phyloP scores from a whole-genome alignment of 2,888 invertebrate species.

The Timema podura region DNA sequence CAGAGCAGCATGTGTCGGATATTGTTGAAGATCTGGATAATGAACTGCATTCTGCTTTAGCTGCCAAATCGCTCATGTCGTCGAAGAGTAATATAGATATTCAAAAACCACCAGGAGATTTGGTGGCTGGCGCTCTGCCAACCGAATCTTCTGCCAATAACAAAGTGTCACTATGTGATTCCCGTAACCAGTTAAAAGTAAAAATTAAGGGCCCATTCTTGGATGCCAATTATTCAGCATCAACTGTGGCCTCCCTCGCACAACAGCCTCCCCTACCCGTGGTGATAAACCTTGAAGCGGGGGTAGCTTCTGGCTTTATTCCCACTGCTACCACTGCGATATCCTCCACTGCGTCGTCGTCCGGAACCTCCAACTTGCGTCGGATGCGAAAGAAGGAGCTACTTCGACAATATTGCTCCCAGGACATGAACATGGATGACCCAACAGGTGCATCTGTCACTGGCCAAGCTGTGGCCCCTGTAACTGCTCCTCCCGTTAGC shows the following conservation, averaged over 20 bases:
- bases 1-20: conserved; percentile 29
- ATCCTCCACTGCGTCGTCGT: conserved; percentile 42
- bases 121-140: conserved; percentile 42
- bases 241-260: conserved; percentile 53
- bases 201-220: conserved; percentile 87
- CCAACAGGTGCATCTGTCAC: conserved; percentile 50
- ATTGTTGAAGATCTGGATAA: conserved; percentile 67
- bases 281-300: conserved; percentile 44
- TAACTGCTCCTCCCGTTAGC: conserved; percentile 56
- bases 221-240: conserved; percentile 64
- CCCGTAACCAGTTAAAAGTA: conserved; percentile 76
- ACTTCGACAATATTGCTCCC: conserved; percentile 77
- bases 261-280: conserved; percentile 49
- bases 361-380: conserved; percentile 70
- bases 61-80: conserved; percentile 46
- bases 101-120: conserved; percentile 12
- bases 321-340: conserved; percentile 25
- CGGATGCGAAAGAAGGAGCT: conserved; percentile 89
- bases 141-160: conserved; percentile 47
- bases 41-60: conserved; percentile 64
- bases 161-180: conserved; percentile 73
- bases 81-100: conserved; percentile 27
- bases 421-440: conserved; percentile 82
- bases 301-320: conserved; percentile 28
- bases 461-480: conserved; percentile 46